A percentile compares a stretch with the other conserved stretches of the same genome.
Evolutionary conservation across 2,888 invertebrate species (phyloP).

Genomic region (Eupeodes latifasciatus): DNA sequence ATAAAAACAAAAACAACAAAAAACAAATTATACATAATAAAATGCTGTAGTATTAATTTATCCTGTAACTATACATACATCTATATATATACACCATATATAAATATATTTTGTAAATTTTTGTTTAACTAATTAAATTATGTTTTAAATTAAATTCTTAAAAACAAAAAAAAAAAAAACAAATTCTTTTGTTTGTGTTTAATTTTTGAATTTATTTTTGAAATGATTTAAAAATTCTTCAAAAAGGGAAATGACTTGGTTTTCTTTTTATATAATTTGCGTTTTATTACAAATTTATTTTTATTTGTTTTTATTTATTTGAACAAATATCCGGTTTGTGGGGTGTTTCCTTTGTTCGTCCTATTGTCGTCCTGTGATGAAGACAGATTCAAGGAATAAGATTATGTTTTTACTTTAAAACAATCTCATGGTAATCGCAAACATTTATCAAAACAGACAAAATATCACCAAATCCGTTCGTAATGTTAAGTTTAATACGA

Average conservation of each 20-base stretch:
- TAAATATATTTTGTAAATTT: slow-evolving; percentile 76
- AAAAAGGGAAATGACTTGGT: slow-evolving; percentile 41
- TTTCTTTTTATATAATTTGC: neutral
- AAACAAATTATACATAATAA: slow-evolving; percentile 63
- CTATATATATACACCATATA: slow-evolving; percentile 62
- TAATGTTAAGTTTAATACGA: no score
- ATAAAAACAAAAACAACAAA: slow-evolving; percentile 20
- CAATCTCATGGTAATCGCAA: no score
- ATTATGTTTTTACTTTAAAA: no score
- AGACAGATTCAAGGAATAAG: no score
- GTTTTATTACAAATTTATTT: neutral
- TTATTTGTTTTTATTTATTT: slow-evolving; percentile 2
- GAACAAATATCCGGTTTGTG: neutral
- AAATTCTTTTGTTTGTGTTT: slow-evolving; percentile 42
- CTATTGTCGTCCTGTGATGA: no score
- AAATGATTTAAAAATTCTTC: slow-evolving; percentile 2
- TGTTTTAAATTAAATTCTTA: slow-evolving; percentile 75
- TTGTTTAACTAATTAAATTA: slow-evolving; percentile 76
- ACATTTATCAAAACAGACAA: no score
- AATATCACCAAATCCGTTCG: no score
- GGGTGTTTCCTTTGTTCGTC: no score
- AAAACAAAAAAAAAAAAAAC: slow-evolving; percentile 48
- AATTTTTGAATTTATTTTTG: slow-evolving; percentile 29
- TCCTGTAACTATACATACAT: slow-evolving; percentile 71
- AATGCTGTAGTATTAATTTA: slow-evolving; percentile 75